These are phyloP conservation scores for Chauna torquata DNA, from an alignment of 2,113 vertebrate genomes.

Conservation along the genomic window DNA sequence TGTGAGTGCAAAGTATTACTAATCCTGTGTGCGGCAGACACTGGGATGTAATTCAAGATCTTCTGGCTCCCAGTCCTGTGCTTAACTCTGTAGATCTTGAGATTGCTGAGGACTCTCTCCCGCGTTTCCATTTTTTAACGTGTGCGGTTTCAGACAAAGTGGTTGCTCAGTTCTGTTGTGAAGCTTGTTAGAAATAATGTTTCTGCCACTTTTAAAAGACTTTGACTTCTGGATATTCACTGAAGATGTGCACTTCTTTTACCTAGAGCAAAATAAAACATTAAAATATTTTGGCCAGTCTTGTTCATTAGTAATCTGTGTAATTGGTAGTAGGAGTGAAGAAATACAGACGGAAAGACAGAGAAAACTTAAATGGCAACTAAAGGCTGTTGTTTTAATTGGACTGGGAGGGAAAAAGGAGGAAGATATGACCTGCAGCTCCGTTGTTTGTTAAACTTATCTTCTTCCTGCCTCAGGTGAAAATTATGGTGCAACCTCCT, in stretches of 20 bases:
- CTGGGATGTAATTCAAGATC: slow-evolving; percentile 70
- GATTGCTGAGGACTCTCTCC: slow-evolving; percentile 14
- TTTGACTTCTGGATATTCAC: not conserved
- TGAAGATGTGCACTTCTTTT: not conserved
- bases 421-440: slow-evolving; percentile 18
- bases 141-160: slow-evolving; percentile 12
- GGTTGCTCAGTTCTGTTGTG: not conserved
- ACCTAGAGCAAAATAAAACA: not conserved
- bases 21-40: slow-evolving; percentile 68
- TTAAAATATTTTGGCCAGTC: not conserved
- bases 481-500: not conserved
- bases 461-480: not conserved
- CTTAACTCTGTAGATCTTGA: slow-evolving; percentile 30
- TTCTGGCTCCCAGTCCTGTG: slow-evolving; percentile 59
- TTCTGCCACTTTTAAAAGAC: not conserved
- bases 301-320: not conserved
- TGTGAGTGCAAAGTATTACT: slow-evolving; percentile 72
- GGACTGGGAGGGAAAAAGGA: not conserved
- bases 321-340: not conserved
- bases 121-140: not conserved
- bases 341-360: slow-evolving; percentile 6
- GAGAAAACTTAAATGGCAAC: not conserved
- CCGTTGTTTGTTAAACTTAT: not conserved
- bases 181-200: not conserved
- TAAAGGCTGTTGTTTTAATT: slow-evolving; percentile 45